A percentile compares a stretch with the other conserved stretches of the same genome.
Conservation (phyloP, 1,140 invertebrate genomes). For the Bacillus rossius region DNA sequence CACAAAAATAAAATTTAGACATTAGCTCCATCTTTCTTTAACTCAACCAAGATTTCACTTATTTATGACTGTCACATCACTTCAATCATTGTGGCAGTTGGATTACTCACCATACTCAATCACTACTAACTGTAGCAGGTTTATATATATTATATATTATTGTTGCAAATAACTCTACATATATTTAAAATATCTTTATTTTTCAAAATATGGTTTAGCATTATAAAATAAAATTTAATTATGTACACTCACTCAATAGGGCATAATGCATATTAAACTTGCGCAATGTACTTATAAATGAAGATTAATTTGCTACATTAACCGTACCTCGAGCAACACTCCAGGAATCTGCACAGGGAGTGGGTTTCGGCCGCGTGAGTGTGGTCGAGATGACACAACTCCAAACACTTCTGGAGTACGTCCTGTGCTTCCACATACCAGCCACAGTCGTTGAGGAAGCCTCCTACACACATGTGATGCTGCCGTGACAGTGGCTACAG, state of each 20-base stretch:
- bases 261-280: too few species aligned
- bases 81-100: neutral
- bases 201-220: neutral
- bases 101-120: neutral
- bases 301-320: neutral
- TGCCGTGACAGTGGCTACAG: neutral
- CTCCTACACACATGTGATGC: constrained; percentile 42
- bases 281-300: neutral
- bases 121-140: neutral
- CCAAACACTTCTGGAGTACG: constrained; percentile 57
- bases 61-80: neutral
- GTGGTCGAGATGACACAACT: constrained; percentile 49
- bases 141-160: neutral
- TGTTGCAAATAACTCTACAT: neutral
- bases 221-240: neutral
- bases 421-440: constrained; percentile 70
- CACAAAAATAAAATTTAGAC: constrained; percentile 2
- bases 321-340: constrained; percentile 67
- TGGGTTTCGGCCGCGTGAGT: constrained; percentile 34
- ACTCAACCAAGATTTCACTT: neutral
- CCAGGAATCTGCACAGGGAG: constrained; percentile 49
- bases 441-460: constrained; percentile 80
- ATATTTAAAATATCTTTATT: neutral
- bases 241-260: neutral
- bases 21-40: constrained; percentile 10